phyloP scores from a whole-genome alignment of 2,113 vertebrate species.

The Camelus dromedarius region DNA sequence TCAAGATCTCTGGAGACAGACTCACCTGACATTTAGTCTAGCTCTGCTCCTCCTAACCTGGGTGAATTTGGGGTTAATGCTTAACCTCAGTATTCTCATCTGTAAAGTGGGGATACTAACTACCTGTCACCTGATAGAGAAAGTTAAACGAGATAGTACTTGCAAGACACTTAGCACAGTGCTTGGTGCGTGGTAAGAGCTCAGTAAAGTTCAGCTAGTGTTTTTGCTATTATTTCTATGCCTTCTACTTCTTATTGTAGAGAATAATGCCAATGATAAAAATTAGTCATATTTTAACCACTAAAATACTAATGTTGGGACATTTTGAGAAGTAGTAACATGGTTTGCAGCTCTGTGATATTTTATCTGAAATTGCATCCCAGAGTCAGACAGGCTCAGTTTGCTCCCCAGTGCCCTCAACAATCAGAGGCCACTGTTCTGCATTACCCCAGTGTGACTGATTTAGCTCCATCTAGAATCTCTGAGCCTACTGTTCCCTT shows the following conservation, averaged over 20 bases:
- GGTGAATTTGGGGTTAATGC: not conserved
- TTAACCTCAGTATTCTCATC: not conserved
- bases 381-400: fast-evolving
- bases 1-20: not conserved
- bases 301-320: not conserved
- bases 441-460: not conserved
- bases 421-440: not conserved
- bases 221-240: not conserved
- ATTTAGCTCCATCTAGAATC: constrained; percentile 26
- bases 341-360: not conserved
- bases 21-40: not conserved
- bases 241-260: not conserved
- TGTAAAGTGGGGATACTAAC: not conserved
- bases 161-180: not conserved
- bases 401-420: not conserved
- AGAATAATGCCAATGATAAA: not conserved
- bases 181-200: not conserved
- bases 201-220: not conserved
- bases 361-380: constrained; percentile 11
- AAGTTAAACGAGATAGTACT: not conserved
- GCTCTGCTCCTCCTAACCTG: not conserved
- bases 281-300: not conserved
- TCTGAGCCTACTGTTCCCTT: constrained; percentile 61
- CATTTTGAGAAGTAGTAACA: not conserved
- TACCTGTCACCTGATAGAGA: not conserved